Evolutionary conservation across 2,888 invertebrate genomes (phyloP), one percentile per base, ranked within the genome.

Genomic region (Leptinotarsa rubiginosa): DNA sequence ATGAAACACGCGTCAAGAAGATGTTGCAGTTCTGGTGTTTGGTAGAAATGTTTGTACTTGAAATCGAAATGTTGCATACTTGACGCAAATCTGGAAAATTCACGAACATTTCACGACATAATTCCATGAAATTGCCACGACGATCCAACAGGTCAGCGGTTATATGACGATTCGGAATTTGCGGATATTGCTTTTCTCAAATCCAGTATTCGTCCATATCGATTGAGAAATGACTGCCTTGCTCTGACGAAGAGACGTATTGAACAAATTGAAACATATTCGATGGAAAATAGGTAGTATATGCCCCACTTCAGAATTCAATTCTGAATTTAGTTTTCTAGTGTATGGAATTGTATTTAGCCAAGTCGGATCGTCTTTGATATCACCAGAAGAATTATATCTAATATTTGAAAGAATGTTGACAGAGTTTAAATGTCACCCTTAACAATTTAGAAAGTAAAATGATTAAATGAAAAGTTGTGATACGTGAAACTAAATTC

Each of bases 91-190:
- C 47, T 59, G 15, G 15, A 18, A 56, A 18, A 50, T 49, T 47
- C 47, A 18, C 15, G 22, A 18, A n/a, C 7, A 59, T 59, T 69
- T 69, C n/a, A n/a, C n/a, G n/a, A 62, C n/a, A 41, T 62, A 31
- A 62, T 62, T 31, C 62, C 62, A 31, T 62, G 62, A 62, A 62
- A 62, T 62, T 62, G 62, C 62, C 4, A 62, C 62, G 16, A 22
- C 56, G 56, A 3, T 56, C 56, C 56, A 22, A 4, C 56, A 22
- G 15, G 22, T 22, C 56, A 22, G 18, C 52, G 12, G 52, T 52
- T 18, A 56, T 56, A 56, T 56, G 15, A 56, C 20, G 56, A 22
- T 56, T 56, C 13, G 25, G 56, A 56, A 56, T 56, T 56, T 56
- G 56, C 56, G 20, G 15, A 20, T 56, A 56, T 56, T 56, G 56